Conservation (phyloP, 2,888 invertebrate genomes). For the Volucella inanis region DNA sequence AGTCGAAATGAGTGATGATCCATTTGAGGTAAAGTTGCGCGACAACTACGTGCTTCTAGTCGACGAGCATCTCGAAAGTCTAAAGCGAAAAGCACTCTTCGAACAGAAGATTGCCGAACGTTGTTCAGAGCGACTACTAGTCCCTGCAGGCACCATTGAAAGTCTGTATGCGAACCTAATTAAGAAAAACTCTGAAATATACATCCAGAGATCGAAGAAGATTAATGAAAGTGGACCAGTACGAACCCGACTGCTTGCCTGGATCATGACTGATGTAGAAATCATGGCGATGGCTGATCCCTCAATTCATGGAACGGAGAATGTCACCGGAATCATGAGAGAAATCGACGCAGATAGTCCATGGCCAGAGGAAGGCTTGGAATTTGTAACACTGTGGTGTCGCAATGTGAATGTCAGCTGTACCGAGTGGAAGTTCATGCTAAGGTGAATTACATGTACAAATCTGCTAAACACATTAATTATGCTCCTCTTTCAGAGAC, state of each 20-base stretch:
- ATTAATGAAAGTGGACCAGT: conserved; percentile 85
- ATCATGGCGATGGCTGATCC: conserved; percentile 92
- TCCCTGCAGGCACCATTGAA: conserved; percentile 93
- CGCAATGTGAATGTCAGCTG: conserved; percentile 92
- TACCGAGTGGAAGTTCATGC: conserved; percentile 92
- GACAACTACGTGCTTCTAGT: conserved; percentile 97
- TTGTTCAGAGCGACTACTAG: conserved; percentile 90
- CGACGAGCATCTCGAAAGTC: conserved; percentile 97
- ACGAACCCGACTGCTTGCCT: conserved; percentile 92
- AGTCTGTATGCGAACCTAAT: conserved; percentile 93
- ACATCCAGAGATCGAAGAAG: conserved; percentile 93
- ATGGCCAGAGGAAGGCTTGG: conserved; percentile 94
- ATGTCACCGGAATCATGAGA: conserved; percentile 88
- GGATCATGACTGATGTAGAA: conserved; percentile 89
- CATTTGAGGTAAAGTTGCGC: conserved; percentile 97
- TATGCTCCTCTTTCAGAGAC: conserved; percentile 85
- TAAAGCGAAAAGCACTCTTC: conserved; percentile 93
- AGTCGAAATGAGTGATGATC: conserved; percentile 98
- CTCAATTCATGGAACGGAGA: conserved; percentile 91
- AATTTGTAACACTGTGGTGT: conserved; percentile 97
- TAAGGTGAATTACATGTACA: conserved; percentile 83
- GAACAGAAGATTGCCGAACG: conserved; percentile 94
- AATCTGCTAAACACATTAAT: not conserved
- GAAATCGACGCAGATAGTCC: conserved; percentile 95
- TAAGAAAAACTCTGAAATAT: conserved; percentile 97